phyloP scores from a whole-genome alignment of 2,888 invertebrate species.

The Sinohyriopsis cumingii region DNA sequence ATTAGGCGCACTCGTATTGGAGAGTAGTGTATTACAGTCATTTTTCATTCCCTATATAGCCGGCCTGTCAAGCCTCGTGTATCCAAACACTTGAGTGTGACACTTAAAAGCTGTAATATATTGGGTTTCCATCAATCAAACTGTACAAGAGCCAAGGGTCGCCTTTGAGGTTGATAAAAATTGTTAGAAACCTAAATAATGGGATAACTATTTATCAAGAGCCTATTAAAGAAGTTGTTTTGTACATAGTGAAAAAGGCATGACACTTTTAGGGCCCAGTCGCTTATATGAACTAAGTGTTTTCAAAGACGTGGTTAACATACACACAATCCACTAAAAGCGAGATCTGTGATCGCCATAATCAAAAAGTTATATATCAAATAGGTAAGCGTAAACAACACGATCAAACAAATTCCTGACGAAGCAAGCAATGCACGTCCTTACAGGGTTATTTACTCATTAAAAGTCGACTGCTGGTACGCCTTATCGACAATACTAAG shows the following conservation, averaged over 20 bases:
- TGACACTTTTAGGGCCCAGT: slow-evolving; percentile 18
- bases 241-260: slow-evolving; percentile 24
- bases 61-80: slow-evolving; percentile 27
- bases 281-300: too few relatives aligned
- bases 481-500: too few relatives aligned
- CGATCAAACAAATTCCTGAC: too few relatives aligned
- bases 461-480: too few relatives aligned
- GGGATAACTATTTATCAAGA: slow-evolving; percentile 37
- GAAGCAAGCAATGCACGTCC: too few relatives aligned
- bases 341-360: too few relatives aligned
- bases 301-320: too few relatives aligned
- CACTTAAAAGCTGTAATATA: slow-evolving; percentile 38
- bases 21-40: slow-evolving; percentile 21
- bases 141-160: slow-evolving; percentile 29
- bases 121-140: slow-evolving; percentile 42
- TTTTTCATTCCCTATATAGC: slow-evolving; percentile 28
- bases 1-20: slow-evolving; percentile 13
- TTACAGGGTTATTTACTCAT: too few relatives aligned
- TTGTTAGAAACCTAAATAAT: slow-evolving; percentile 43
- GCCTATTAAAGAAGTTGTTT: slow-evolving; percentile 20
- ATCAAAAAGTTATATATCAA: too few relatives aligned
- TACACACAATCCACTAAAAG: too few relatives aligned
- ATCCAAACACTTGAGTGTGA: slow-evolving; percentile 35
- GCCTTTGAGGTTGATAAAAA: slow-evolving; percentile 40
- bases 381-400: too few relatives aligned